These are phyloP conservation scores for Nesoenas mayeri DNA, from an alignment of 2,113 vertebrate species.

Conservation along the genomic window DNA sequence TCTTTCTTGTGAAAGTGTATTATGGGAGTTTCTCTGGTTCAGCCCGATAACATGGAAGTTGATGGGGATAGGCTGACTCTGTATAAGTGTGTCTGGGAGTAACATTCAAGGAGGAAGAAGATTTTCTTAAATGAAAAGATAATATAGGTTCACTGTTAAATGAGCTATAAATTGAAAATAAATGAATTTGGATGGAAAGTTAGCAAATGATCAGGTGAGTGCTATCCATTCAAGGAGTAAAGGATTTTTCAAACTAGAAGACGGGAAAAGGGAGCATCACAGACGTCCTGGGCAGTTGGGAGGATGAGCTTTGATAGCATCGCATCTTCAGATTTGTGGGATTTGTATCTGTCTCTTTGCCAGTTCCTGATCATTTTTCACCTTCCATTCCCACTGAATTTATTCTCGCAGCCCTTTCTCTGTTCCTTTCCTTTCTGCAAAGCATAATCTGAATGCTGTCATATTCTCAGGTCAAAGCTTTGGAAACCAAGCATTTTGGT, in stretches of 20 bases:
- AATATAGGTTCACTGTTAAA: not conserved
- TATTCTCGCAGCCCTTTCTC: not conserved
- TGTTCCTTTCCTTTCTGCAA: not conserved
- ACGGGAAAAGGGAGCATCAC: not conserved
- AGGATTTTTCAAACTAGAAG: not conserved
- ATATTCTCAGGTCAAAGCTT: not conserved
- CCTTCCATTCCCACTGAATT: not conserved
- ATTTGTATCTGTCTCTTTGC: not conserved
- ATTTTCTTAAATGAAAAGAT: not conserved
- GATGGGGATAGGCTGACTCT: not conserved
- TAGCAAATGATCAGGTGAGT: not conserved
- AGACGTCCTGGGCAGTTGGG: fast-evolving
- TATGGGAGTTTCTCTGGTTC: not conserved
- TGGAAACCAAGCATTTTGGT: not conserved
- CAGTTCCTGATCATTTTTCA: not conserved
- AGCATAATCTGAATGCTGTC: fast-evolving
- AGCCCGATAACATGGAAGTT: not conserved
- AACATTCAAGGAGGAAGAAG: not conserved
- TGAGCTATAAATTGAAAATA: not conserved
- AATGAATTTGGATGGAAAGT: not conserved
- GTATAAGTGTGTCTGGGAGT: not conserved
- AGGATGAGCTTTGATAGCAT: not conserved
- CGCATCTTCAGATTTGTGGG: fast-evolving
- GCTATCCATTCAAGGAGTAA: not conserved
- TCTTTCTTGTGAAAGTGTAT: not conserved